Conservation (phyloP, 1,140 invertebrate genomes). For the Sycophila sp. region DNA sequence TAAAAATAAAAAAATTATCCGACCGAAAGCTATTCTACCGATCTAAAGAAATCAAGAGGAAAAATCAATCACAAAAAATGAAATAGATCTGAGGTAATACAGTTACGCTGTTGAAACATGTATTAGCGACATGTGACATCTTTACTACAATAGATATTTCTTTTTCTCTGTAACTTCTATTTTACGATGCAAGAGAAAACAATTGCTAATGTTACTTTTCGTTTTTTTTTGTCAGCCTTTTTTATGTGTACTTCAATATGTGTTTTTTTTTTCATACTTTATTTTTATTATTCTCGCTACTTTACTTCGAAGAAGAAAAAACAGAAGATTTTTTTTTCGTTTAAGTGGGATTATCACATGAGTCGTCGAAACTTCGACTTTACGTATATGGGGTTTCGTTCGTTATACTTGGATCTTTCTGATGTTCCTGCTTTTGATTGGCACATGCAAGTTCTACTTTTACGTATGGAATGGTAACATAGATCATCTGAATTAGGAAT, state of each 20-base stretch:
- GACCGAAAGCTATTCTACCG: background rate
- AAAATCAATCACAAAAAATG: background rate
- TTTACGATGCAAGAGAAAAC: constrained; percentile 23
- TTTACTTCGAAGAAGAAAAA: constrained; percentile 19
- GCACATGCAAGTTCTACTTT: constrained; percentile 34
- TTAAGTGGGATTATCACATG: constrained; percentile 35
- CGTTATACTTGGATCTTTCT: constrained; percentile 31
- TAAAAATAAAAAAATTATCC: too few relatives aligned
- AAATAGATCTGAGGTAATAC: constrained; percentile 26
- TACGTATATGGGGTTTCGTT: constrained; percentile 29
- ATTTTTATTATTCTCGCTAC: constrained; percentile 8
- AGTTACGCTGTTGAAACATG: constrained; percentile 7
- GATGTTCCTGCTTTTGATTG: constrained; percentile 31
- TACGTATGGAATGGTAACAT: constrained; percentile 31
- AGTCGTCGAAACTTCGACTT: constrained; percentile 24
- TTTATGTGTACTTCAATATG: constrained; percentile 10
- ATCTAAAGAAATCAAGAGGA: background rate
- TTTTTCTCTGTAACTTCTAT: constrained; percentile 17
- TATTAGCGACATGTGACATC: constrained; percentile 11
- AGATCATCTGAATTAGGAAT: constrained; percentile 14
- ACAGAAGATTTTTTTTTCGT: constrained; percentile 26
- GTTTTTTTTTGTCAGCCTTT: constrained; percentile 33
- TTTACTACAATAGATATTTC: constrained; percentile 6
- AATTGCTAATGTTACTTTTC: constrained; percentile 23
- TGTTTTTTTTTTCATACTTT: background rate